Evolutionary conservation across 2,113 vertebrate genomes (phyloP).

Genomic region (Argyrosomus japonicus): DNA sequence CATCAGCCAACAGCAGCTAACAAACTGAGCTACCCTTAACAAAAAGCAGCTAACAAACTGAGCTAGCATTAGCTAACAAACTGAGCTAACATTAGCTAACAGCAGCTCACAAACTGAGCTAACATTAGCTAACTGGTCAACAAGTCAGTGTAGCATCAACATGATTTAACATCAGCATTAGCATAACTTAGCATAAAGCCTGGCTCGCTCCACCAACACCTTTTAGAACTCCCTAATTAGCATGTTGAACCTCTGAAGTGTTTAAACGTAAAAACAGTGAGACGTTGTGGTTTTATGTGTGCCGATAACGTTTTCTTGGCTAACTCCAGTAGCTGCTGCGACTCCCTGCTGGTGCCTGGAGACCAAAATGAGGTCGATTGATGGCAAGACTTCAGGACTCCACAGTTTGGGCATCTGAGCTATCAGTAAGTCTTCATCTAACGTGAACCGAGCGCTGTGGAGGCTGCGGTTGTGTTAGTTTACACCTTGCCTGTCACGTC

Average conservation of each 20-base stretch:
- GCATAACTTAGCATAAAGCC: background rate
- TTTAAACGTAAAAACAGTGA: background rate
- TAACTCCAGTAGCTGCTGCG: too few species aligned
- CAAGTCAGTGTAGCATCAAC: too few species aligned
- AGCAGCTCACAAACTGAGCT: too few species aligned
- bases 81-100: too few species aligned
- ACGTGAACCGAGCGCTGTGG: slow-evolving; percentile 25
- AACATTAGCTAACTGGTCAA: too few species aligned
- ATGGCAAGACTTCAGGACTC: background rate
- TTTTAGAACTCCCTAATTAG: background rate
- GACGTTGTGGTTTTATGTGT: background rate
- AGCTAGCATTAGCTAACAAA: too few species aligned
- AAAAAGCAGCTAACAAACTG: too few species aligned
- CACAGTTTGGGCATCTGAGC: too few species aligned
- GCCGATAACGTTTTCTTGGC: background rate
- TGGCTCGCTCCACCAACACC: background rate
- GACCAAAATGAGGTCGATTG: background rate
- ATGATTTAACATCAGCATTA: background rate
- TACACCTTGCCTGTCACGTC: slow-evolving; percentile 56
- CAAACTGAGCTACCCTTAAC: too few species aligned
- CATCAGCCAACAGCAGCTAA: too few species aligned
- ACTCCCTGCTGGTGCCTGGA: background rate
- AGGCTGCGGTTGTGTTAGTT: slow-evolving; percentile 55
- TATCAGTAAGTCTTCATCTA: background rate
- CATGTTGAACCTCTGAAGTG: background rate